phyloP scores from a whole-genome alignment of 2,113 vertebrate genomes.

The Vulpes vulpes region DNA sequence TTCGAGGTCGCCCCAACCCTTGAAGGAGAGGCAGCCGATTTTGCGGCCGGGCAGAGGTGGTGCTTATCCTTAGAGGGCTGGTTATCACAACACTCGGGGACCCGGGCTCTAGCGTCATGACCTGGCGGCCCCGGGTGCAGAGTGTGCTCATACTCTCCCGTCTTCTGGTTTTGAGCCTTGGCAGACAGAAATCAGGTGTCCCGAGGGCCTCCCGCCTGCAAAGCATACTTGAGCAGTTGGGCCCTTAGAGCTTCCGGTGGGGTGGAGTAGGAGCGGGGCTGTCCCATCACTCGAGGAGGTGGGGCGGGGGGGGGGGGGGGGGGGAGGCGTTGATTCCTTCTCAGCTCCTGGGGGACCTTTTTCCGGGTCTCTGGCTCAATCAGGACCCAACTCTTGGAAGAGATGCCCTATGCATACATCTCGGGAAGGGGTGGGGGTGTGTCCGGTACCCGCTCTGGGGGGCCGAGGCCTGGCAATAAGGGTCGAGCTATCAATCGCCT shows the following conservation, averaged over 20 bases:
- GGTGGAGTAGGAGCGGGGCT: not conserved
- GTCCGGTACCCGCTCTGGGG: too few species aligned
- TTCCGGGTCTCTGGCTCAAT: rapidly evolving
- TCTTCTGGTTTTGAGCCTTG: not conserved
- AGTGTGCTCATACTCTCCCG: not conserved
- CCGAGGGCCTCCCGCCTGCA: not conserved
- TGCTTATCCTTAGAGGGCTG: not conserved
- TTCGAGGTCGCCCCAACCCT: not conserved
- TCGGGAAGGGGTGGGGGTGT: not conserved
- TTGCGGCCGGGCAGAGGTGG: not conserved
- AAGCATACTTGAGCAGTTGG: not conserved
- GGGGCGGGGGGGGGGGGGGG: not conserved
- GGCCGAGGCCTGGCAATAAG: not conserved
- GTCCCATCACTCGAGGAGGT: not conserved
- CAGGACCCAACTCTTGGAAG: not conserved
- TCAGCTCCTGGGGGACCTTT: not conserved
- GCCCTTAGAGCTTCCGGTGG: not conserved
- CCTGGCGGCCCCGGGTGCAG: not conserved
- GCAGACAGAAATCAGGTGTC: not conserved
- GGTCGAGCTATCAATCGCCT: not conserved
- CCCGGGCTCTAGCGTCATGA: not conserved
- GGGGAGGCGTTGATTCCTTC: not conserved
- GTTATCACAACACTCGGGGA: not conserved
- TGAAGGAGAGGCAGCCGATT: not conserved
- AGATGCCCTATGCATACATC: not conserved